These are phyloP conservation scores for Petrocephalus sullivani DNA, from an alignment of 2,797 vertebrate species.

Conservation along the genomic window DNA sequence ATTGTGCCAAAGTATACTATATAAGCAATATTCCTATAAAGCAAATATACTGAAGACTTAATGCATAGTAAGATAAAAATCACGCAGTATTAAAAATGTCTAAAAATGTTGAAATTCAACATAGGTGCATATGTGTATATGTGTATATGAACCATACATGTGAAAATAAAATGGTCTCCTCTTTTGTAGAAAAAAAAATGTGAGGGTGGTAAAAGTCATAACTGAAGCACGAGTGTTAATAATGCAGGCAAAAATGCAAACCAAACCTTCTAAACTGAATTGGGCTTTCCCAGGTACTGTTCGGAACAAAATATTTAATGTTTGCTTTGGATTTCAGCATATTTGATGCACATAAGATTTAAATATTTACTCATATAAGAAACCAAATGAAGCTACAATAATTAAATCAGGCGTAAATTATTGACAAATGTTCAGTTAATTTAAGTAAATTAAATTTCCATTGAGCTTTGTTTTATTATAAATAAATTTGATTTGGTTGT, in stretches of 20 bases:
- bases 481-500: not conserved
- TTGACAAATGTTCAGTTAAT: not conserved
- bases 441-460: constrained; percentile 14
- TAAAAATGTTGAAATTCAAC: not conserved
- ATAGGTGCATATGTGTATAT: not conserved
- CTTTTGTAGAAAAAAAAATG: not conserved
- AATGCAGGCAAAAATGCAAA: not conserved
- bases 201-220: not conserved
- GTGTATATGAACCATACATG: not conserved
- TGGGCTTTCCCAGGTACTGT: not conserved
- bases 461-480: not conserved
- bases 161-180: not conserved
- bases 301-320: not conserved
- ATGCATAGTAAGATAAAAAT: not conserved
- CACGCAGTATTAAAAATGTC: not conserved
- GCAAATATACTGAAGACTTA: not conserved
- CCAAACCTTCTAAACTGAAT: not conserved
- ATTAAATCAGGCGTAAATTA: constrained; percentile 7
- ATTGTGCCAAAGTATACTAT: not conserved
- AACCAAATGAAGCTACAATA: not conserved
- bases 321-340: not conserved
- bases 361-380: not conserved
- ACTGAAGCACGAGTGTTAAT: not conserved
- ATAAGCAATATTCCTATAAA: not conserved
- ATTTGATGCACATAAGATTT: not conserved